These are phyloP conservation scores for Parelbella ahira DNA, from an alignment of 2,888 invertebrate species.

Conservation along the genomic window DNA sequence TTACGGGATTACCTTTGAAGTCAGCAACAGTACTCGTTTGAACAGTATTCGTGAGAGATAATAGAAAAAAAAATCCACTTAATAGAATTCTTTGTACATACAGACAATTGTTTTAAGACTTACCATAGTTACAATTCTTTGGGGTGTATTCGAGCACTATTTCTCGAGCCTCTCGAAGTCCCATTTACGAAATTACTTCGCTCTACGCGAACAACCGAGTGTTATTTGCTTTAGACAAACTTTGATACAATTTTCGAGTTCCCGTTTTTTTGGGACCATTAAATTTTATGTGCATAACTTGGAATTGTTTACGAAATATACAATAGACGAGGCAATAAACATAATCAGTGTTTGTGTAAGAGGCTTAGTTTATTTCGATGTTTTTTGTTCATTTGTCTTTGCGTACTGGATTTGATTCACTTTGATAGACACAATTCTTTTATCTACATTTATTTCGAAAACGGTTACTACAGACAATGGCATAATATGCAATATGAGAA, in stretches of 20 bases:
- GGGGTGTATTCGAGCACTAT: slow-evolving; percentile 29
- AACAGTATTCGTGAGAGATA: not conserved
- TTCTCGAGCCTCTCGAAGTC: slow-evolving; percentile 36
- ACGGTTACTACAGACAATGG: no score
- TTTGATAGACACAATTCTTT: no score
- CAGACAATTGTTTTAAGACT: slow-evolving; percentile 22
- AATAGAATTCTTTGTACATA: slow-evolving; percentile 15
- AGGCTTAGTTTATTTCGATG: not conserved
- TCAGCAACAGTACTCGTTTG: not conserved
- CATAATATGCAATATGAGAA: no score
- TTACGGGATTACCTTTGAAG: not conserved
- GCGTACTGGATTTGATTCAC: no score
- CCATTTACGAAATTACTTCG: slow-evolving; percentile 60
- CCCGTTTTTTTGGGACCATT: slow-evolving; percentile 27
- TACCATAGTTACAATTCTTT: slow-evolving; percentile 20
- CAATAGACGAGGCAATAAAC: slow-evolving; percentile 11
- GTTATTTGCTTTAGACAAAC: slow-evolving; percentile 32
- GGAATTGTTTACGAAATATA: slow-evolving; percentile 23
- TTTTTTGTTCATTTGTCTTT: not conserved
- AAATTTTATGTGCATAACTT: slow-evolving; percentile 22
- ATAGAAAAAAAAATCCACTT: slow-evolving; percentile 10
- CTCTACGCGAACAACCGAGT: slow-evolving; percentile 43
- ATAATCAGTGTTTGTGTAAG: slow-evolving; percentile 18
- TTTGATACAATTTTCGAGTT: slow-evolving; percentile 27
- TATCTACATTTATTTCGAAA: no score